Evolutionary conservation across 2,113 vertebrate genomes (phyloP), one percentile per base, ranked within the genome.

Genomic region (Dendropsophus ebraccatus): DNA sequence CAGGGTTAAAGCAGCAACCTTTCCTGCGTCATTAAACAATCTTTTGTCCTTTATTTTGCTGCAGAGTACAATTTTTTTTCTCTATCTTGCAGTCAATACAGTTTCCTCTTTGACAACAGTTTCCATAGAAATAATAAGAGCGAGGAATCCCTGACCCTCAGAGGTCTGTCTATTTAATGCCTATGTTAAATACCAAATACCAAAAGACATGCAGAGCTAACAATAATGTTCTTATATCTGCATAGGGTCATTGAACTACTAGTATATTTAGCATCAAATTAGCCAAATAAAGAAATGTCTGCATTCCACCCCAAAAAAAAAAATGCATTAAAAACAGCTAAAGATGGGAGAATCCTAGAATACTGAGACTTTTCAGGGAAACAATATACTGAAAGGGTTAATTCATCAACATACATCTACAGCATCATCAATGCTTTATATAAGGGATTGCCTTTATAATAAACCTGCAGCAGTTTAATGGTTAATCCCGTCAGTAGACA

Each of bases 121-220:
- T 86, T 86, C 76, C 76, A 86, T 86, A 80, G 83, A 52, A 85
- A 65, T 85, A 69, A 79, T 35, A 85, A 67, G 52, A 62, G 49
- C 11, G 54, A 81, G 85, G 69, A 78, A 80, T 72, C 65, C 76
- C 65, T 81, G 76, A 80, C 76, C 84, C 65, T 47, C 6, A 16
- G n/a, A n/a, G 25, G 17, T 82, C 69, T 30, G 73, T 32, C 45
- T 49, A n/a, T 73, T n/a, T n/a, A 37, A 16, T 73, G 32, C 11
- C 35, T 70, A 13, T 23, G 9, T 52, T 70, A 81, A 69, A 81
- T 69, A 49, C 2, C 79, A 52, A 28, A 50, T 50, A n/a, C 80
- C n/a, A 28, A 52, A 70, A 70, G 32, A 76, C 35, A 19, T 11
- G 62, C n/a, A 82, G 23, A 69, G 5, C 30, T 70, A 41, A n/a